These are phyloP conservation scores for Murina feae DNA, from an alignment of 2,113 vertebrate species.

Conservation along the genomic window DNA sequence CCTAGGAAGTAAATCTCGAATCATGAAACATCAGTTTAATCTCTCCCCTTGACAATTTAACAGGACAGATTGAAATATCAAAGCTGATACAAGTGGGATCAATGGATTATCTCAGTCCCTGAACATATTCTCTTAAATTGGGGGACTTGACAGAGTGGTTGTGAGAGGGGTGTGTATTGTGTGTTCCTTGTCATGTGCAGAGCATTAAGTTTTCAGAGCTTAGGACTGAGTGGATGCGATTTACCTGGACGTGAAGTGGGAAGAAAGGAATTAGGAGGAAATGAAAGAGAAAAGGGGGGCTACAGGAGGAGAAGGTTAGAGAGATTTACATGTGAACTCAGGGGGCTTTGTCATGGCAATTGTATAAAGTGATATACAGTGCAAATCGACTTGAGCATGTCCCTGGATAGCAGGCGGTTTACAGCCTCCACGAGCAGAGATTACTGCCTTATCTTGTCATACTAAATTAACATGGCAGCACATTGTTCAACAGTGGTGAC, in stretches of 20 bases:
- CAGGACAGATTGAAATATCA: constrained; percentile 84
- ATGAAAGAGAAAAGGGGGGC: constrained; percentile 73
- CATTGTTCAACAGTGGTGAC: constrained; percentile 89
- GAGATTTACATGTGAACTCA: constrained; percentile 88
- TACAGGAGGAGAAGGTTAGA: constrained; percentile 73
- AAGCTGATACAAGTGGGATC: constrained; percentile 85
- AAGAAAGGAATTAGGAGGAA: constrained; percentile 77
- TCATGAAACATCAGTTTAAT: constrained; percentile 85
- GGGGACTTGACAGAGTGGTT: constrained; percentile 65
- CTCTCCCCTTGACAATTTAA: constrained; percentile 84
- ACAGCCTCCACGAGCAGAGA: constrained; percentile 85
- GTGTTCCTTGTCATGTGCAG: constrained; percentile 74
- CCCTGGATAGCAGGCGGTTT: constrained; percentile 85
- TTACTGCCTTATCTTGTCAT: constrained; percentile 99
- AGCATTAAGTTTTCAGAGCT: constrained; percentile 44
- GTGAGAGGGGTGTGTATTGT: not conserved
- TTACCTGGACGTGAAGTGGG: constrained; percentile 79
- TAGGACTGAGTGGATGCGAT: not conserved
- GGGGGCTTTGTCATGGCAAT: constrained; percentile 89
- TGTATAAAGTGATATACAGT: constrained; percentile 91
- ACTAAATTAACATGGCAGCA: constrained; percentile 91
- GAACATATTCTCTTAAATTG: constrained; percentile 80
- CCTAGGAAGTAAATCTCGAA: constrained; percentile 81
- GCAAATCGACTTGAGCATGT: constrained; percentile 87
- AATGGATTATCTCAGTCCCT: constrained; percentile 89